Conservation (phyloP, 2,888 invertebrate species). For the Pyrrhosoma nymphula region DNA sequence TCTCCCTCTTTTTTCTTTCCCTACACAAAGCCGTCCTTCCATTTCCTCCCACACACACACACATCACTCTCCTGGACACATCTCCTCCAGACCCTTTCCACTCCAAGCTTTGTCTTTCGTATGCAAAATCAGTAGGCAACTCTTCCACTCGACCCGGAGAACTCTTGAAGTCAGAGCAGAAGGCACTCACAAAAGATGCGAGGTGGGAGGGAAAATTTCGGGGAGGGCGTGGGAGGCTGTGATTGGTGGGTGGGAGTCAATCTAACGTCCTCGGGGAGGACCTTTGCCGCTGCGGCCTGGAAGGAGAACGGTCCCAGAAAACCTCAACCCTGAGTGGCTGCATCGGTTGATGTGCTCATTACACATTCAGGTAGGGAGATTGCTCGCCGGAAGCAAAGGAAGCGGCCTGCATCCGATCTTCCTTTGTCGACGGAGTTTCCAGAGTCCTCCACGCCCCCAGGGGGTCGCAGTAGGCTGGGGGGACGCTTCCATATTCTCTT, state of each 20-base stretch:
- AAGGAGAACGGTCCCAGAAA: neutral
- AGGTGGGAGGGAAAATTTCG: neutral
- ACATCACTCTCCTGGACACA: neutral
- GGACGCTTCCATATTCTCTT: neutral
- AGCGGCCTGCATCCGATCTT: slow-evolving; percentile 54
- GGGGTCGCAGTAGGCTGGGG: neutral
- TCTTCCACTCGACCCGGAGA: neutral
- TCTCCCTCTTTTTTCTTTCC: neutral
- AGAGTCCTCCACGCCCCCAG: neutral
- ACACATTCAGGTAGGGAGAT: slow-evolving; percentile 47
- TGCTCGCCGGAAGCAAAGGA: slow-evolving; percentile 61
- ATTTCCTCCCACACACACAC: neutral
- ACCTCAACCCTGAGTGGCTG: neutral
- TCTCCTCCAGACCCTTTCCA: neutral
- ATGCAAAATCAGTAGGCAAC: neutral
- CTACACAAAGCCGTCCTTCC: neutral
- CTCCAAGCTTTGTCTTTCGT: neutral
- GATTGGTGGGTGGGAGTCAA: neutral
- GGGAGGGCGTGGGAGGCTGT: neutral
- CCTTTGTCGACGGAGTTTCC: slow-evolving; percentile 27
- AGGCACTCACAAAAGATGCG: neutral
- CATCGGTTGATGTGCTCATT: neutral
- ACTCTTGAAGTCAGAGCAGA: neutral
- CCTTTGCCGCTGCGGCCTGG: neutral
- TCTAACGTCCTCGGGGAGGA: neutral